Conservation (phyloP, 2,113 vertebrate species). For the Tetrax tetrax region DNA sequence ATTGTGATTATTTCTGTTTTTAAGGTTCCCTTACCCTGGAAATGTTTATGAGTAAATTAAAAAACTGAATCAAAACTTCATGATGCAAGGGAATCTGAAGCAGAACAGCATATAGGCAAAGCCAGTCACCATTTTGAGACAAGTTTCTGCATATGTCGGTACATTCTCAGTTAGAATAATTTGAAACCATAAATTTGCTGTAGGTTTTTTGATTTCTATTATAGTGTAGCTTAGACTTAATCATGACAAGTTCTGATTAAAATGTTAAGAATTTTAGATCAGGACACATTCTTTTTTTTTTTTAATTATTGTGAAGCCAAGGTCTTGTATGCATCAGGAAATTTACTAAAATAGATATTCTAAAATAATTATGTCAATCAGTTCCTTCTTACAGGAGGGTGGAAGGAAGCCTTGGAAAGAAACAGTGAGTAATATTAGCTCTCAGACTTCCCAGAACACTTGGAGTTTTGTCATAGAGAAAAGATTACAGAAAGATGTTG, state of each 20-base stretch:
- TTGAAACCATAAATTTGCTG: background rate
- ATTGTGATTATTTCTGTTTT: background rate
- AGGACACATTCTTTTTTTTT: background rate
- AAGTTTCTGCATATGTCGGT: background rate
- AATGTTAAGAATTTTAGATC: background rate
- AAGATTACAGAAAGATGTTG: background rate
- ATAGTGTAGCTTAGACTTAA: background rate
- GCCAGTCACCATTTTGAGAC: background rate
- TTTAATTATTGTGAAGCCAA: background rate
- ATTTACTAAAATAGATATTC: background rate
- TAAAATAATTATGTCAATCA: background rate
- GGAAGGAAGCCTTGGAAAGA: background rate
- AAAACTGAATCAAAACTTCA: background rate
- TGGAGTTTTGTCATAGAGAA: background rate
- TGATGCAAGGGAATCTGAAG: background rate
- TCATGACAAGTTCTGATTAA: background rate
- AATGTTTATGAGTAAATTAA: background rate
- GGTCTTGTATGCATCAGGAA: background rate
- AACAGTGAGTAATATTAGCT: background rate
- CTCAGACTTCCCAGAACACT: background rate
- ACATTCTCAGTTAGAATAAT: background rate
- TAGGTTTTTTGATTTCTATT: background rate
- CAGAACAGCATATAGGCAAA: background rate
- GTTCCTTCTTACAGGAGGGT: background rate
- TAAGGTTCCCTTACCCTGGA: background rate